These are phyloP conservation scores for Enteromius fasciolatus DNA, from an alignment of 2,797 vertebrate species.

Conservation along the genomic window DNA sequence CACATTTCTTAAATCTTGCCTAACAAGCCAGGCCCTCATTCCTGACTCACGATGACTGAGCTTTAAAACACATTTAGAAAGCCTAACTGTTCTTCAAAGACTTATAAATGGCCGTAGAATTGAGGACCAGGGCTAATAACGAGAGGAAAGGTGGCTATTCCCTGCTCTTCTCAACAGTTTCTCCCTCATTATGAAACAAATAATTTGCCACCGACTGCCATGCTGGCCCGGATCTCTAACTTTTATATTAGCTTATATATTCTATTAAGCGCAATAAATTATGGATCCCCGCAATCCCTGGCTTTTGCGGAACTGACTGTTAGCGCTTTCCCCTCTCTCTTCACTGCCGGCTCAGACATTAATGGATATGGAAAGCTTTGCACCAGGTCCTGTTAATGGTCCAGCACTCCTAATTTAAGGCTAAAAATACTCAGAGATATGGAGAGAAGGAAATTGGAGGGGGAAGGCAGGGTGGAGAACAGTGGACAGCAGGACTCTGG, in stretches of 20 bases:
- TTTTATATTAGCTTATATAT: slow-evolving; percentile 67
- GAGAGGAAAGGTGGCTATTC: slow-evolving; percentile 15
- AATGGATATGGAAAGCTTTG: slow-evolving; percentile 68
- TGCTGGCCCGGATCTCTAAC: slow-evolving; percentile 33
- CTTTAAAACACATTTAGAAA: slow-evolving; percentile 39
- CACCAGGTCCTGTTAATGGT: slow-evolving; percentile 63
- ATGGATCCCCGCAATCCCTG: slow-evolving; percentile 60
- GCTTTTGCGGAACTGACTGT: slow-evolving; percentile 59
- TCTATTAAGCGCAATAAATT: slow-evolving; percentile 70
- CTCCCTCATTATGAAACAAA: slow-evolving; percentile 55
- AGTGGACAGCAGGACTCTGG: slow-evolving; percentile 42
- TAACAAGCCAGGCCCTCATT: slow-evolving; percentile 48
- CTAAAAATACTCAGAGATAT: slow-evolving; percentile 63
- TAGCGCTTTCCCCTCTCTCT: slow-evolving; percentile 50
- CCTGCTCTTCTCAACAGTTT: slow-evolving; percentile 19
- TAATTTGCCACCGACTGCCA: slow-evolving; percentile 32
- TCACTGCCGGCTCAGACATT: slow-evolving; percentile 57
- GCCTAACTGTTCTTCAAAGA: background rate
- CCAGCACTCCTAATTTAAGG: slow-evolving; percentile 64
- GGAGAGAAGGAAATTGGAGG: slow-evolving; percentile 40
- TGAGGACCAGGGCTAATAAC: background rate
- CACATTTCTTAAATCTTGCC: slow-evolving; percentile 40
- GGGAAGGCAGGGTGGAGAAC: slow-evolving; percentile 47
- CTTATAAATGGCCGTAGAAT: slow-evolving; percentile 21
- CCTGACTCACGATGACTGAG: slow-evolving; percentile 50